phyloP scores from a whole-genome alignment of 2,797 vertebrate genomes.

The Acanthurus tractus region DNA sequence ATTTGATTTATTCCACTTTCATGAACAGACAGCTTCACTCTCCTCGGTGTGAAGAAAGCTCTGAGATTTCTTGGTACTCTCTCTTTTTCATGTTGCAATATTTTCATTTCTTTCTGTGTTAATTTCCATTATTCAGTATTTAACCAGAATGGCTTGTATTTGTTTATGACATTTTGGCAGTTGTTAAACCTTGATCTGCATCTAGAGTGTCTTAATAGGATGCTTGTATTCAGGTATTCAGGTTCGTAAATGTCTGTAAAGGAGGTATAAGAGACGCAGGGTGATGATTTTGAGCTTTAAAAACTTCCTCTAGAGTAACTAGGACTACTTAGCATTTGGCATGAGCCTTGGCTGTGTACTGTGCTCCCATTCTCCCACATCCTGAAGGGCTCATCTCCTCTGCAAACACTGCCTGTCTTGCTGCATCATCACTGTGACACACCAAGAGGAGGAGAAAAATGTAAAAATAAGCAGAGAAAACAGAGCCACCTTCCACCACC shows the following conservation, averaged over 20 bases:
- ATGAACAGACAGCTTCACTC: slow-evolving; percentile 45
- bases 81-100: slow-evolving; percentile 9
- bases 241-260: slow-evolving; percentile 62
- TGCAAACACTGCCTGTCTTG: slow-evolving; percentile 81
- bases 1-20: slow-evolving; percentile 66
- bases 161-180: slow-evolving; percentile 63
- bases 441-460: slow-evolving; percentile 46
- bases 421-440: slow-evolving; percentile 58
- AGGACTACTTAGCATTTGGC: slow-evolving; percentile 80
- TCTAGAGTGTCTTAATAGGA: slow-evolving; percentile 50
- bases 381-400: slow-evolving; percentile 79
- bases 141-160: slow-evolving; percentile 20
- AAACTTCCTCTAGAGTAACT: slow-evolving; percentile 65
- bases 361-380: slow-evolving; percentile 71
- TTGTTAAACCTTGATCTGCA: slow-evolving; percentile 54
- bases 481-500: slow-evolving; percentile 31
- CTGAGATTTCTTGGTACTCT: slow-evolving; percentile 14
- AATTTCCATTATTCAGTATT: slow-evolving; percentile 43
- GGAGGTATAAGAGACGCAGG: slow-evolving; percentile 65
- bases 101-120: not conserved
- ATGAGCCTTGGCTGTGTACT: slow-evolving; percentile 74
- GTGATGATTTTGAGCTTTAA: slow-evolving; percentile 69
- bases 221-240: slow-evolving; percentile 49
- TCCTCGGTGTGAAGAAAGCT: slow-evolving; percentile 41
- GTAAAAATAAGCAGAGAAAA: slow-evolving; percentile 51